Percentiles rank a stretch among this genome's conserved stretches.
These are phyloP conservation scores for Balearica regulorum DNA, from an alignment of 2,797 vertebrate species.

Conservation along the genomic window DNA sequence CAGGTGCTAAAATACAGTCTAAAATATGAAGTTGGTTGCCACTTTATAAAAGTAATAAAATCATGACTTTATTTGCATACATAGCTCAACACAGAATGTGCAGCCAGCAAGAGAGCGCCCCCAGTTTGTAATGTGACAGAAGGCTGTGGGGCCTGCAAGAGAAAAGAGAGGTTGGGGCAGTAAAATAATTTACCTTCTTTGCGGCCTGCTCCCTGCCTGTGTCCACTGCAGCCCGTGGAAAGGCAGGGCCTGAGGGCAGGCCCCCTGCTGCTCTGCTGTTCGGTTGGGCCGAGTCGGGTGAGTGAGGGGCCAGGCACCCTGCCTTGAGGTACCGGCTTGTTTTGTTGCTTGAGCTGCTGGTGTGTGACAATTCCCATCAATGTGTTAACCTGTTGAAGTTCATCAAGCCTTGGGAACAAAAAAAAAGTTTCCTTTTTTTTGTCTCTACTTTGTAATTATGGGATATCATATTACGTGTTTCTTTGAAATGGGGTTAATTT, in stretches of 20 bases:
- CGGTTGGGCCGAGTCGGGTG: fast-evolving
- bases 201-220: not conserved
- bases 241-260: not conserved
- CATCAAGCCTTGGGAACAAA: not conserved
- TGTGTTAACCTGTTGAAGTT: not conserved
- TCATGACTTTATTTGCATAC: not conserved
- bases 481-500: not conserved
- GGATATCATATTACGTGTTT: not conserved
- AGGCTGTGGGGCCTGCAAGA: not conserved
- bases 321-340: not conserved
- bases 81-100: not conserved
- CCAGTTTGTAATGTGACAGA: not conserved
- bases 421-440: not conserved
- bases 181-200: not conserved
- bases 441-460: not conserved
- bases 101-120: not conserved
- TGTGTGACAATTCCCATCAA: not conserved
- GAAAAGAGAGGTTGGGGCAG: not conserved
- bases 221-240: not conserved
- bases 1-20: not conserved
- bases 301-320: not conserved
- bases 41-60: not conserved
- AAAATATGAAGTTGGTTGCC: not conserved
- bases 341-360: not conserved
- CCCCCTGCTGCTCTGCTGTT: fast-evolving